These are phyloP conservation scores for Hydropsyche tenuis DNA, from an alignment of 1,140 invertebrate species.

Conservation along the genomic window DNA sequence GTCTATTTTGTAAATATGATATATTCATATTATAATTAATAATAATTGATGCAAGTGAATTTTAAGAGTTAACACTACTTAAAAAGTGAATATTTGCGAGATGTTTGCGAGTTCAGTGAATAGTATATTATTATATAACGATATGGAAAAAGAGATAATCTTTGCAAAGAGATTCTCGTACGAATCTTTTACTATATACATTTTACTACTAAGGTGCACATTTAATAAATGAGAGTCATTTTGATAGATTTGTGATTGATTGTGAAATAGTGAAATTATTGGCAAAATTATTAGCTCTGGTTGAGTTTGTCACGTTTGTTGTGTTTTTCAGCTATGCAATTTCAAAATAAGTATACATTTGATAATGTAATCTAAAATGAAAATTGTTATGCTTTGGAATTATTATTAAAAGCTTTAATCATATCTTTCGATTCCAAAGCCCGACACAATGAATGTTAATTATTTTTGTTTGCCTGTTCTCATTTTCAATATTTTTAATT, in stretches of 20 bases:
- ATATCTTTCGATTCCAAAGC: constrained; percentile 1
- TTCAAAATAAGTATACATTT: constrained; percentile 21
- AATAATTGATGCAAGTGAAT: constrained; percentile 7
- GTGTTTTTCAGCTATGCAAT: not conserved
- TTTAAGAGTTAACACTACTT: constrained; percentile 27
- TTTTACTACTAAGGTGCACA: constrained; percentile 44
- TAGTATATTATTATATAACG: not conserved
- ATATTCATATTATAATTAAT: constrained; percentile 11
- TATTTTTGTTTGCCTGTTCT: no score
- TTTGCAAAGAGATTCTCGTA: constrained; percentile 25
- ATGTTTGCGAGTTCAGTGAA: constrained; percentile 1
- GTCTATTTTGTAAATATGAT: constrained; percentile 27
- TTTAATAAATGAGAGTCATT: constrained; percentile 37
- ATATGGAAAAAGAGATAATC: constrained; percentile 16
- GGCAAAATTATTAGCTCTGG: not conserved
- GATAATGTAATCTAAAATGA: not conserved
- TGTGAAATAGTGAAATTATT: not conserved
- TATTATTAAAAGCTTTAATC: constrained; percentile 15
- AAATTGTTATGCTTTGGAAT: constrained; percentile 21
- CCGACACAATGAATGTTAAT: not conserved
- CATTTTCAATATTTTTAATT: no score
- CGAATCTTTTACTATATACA: constrained; percentile 19
- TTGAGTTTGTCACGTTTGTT: not conserved
- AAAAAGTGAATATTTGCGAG: constrained; percentile 8
- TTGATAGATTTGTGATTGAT: constrained; percentile 3